Conservation (phyloP, 2,888 invertebrate genomes). For the Mantis religiosa region DNA sequence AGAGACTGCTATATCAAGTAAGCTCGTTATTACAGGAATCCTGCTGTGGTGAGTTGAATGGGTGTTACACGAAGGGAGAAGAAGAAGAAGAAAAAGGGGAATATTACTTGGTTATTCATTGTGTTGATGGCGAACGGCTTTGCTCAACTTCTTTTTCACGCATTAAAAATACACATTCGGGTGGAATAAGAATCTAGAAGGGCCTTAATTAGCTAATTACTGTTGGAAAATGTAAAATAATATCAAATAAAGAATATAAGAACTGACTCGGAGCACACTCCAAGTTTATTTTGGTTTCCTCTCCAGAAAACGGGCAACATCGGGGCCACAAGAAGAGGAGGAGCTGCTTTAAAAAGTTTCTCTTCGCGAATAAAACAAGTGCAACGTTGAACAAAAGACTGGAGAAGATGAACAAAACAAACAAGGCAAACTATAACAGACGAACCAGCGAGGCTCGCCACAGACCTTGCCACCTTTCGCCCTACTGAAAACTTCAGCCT, state of each 20-base stretch:
- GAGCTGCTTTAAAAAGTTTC: not conserved
- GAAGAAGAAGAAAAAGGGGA: not conserved
- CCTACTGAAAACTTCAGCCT: not conserved
- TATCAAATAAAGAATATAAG: not conserved
- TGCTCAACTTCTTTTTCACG: not conserved
- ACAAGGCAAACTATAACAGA: not conserved
- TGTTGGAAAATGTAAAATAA: not conserved
- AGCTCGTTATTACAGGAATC: not conserved
- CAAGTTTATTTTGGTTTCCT: not conserved
- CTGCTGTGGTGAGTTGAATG: not conserved
- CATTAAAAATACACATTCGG: not conserved
- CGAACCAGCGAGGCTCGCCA: not conserved
- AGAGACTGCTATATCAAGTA: not conserved
- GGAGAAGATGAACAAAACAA: not conserved
- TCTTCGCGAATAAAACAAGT: not conserved
- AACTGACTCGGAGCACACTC: not conserved
- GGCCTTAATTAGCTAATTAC: conserved; percentile 4
- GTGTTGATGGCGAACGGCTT: not conserved
- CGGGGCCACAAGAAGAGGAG: not conserved
- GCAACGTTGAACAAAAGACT: not conserved
- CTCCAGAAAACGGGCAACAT: not conserved
- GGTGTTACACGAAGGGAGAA: not conserved
- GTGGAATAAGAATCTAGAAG: not conserved
- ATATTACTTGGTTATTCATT: not conserved
- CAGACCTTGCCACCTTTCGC: not conserved